phyloP scores from a whole-genome alignment of 2,113 vertebrate genomes.

The Peromyscus polionotus region DNA sequence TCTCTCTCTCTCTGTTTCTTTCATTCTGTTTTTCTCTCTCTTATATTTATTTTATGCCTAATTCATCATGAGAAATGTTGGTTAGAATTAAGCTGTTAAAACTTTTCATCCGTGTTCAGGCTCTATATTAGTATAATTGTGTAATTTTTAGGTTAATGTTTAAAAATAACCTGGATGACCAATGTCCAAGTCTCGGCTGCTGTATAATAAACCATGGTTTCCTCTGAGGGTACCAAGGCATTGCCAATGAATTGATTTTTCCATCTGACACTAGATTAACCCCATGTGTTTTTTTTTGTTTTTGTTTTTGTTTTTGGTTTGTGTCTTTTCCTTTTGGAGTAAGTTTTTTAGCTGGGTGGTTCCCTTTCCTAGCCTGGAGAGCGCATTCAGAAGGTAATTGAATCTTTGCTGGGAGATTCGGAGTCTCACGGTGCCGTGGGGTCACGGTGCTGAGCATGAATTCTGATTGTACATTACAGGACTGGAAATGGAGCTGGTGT shows the following conservation, averaged over 20 bases:
- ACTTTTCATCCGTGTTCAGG: slow-evolving; percentile 36
- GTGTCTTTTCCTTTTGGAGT: slow-evolving; percentile 32
- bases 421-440: neutral
- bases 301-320: neutral
- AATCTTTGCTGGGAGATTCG: slow-evolving; percentile 32
- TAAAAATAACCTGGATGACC: slow-evolving; percentile 22
- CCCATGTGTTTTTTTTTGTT: neutral
- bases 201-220: slow-evolving; percentile 30
- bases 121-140: slow-evolving; percentile 31
- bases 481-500: neutral
- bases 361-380: slow-evolving; percentile 17
- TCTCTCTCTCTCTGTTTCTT: neutral
- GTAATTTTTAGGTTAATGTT: slow-evolving; percentile 52
- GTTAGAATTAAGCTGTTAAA: slow-evolving; percentile 62
- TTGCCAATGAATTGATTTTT: slow-evolving; percentile 56
- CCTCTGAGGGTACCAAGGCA: neutral
- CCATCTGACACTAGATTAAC: slow-evolving; percentile 19
- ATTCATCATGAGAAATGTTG: slow-evolving; percentile 15
- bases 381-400: slow-evolving; percentile 23
- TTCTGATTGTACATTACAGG: slow-evolving; percentile 59
- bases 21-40: no score
- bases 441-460: slow-evolving; percentile 52
- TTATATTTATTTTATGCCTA: neutral
- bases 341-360: slow-evolving; percentile 8
- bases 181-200: neutral